These are phyloP conservation scores for Speoplatyrhinus poulsoni DNA, from an alignment of 2,113 vertebrate species.

Conservation along the genomic window DNA sequence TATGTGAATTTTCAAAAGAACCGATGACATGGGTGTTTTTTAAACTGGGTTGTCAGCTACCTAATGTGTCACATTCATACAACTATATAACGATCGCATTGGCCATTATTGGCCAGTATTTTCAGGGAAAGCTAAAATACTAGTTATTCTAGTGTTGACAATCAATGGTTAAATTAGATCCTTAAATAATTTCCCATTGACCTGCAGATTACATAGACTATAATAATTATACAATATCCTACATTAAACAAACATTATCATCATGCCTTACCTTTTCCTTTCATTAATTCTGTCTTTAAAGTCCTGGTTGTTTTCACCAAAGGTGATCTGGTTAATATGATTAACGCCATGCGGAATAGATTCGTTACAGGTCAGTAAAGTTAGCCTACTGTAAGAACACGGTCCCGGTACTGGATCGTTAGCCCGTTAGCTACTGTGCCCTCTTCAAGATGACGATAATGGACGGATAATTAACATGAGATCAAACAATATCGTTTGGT, in stretches of 20 bases:
- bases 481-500: neutral
- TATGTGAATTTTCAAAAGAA: neutral
- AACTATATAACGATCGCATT: neutral
- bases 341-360: slow-evolving; percentile 75
- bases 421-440: slow-evolving; percentile 23
- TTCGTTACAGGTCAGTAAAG: slow-evolving; percentile 9
- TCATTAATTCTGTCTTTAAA: slow-evolving; percentile 71
- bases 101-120: neutral
- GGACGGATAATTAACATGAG: neutral
- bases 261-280: slow-evolving; percentile 61
- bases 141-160: neutral
- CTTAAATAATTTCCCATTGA: too few species aligned
- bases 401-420: neutral
- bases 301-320: slow-evolving; percentile 75
- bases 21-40: neutral
- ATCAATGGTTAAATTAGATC: too few species aligned
- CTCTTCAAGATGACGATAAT: slow-evolving; percentile 1
- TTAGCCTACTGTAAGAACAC: neutral
- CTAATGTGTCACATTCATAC: neutral
- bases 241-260: neutral
- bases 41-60: neutral
- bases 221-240: neutral
- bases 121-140: neutral
- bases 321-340: slow-evolving; percentile 76
- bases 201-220: too few species aligned